Evolutionary conservation across 2,888 invertebrate species (phyloP), one percentile per base, ranked within the genome.

Genomic region (Operophtera brumata): DNA sequence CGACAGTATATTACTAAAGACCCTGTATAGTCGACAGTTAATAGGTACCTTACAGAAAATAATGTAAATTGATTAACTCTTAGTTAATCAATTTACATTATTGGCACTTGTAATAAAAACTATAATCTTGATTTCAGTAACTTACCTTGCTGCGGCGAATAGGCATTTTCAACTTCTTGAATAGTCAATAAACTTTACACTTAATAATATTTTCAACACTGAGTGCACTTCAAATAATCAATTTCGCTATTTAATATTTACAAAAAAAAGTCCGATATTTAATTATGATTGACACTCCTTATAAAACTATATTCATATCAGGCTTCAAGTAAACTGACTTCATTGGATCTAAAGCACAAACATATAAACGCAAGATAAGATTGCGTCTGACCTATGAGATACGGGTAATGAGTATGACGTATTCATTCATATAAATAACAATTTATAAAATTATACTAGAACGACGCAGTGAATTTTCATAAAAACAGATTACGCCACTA

Each of bases 361-460:
- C 84, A 89, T 90, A 83, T 89, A 89, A 88, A 86, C 80, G 60
- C 54, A 49, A 69, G 90, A 89, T 90, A 86, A 89, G 87, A 88
- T 82, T 80, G 79, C 70, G 77, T 63, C 73, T 86, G 86, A 87
- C 84, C 86, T 80, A 80, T 86, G 86, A 20, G 45, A 37, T 40
- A 44, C 25, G 39, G 20, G 45, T 48, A 62, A 61, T 59, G 52
- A 57, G 44, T 51, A 84, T 52, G 51, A 57, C 83, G 84, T 83
- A 73, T 71, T 72, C 72, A 80, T 80, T 81, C 76, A 78, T 51
- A 41, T 82, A 81, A 84, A 84, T 84, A 84, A 79, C 79, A 78
- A 83, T 82, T 82, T 80, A 83, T 82, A 80, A 82, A 78, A 79
- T 78, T 69, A 75, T 69, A 81, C 11, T 11, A 85, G 84, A 84